These are phyloP conservation scores for Ophioderma brevispina DNA, from an alignment of 35 echinoderm and acorn worm genomes.

Conservation along the genomic window DNA sequence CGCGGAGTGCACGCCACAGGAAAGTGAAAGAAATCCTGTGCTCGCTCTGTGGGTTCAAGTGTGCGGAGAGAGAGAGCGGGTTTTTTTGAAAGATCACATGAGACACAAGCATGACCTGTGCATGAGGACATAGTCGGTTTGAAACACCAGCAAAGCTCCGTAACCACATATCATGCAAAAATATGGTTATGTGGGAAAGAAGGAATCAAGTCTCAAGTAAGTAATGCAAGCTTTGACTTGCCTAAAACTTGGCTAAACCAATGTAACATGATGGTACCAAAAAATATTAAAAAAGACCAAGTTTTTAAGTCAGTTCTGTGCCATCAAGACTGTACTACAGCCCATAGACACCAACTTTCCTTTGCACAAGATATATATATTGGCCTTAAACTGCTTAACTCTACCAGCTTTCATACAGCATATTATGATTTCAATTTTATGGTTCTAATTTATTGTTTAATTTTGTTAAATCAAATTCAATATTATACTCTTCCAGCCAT, in stretches of 20 bases:
- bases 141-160: slow-evolving; percentile 29
- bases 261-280: background rate
- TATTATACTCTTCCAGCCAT: too few species aligned
- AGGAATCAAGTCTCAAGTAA: slow-evolving; percentile 72
- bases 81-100: slow-evolving; percentile 94
- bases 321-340: too few species aligned
- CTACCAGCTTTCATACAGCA: too few species aligned
- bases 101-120: slow-evolving; percentile 76
- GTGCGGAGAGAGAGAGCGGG: slow-evolving; percentile 81
- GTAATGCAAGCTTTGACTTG: too few species aligned
- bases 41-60: slow-evolving; percentile 62
- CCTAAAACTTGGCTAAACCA: too few species aligned
- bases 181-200: slow-evolving; percentile 84
- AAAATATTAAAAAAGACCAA: background rate
- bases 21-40: slow-evolving; percentile 78
- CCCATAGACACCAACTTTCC: too few species aligned
- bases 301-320: too few species aligned
- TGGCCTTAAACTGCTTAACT: too few species aligned
- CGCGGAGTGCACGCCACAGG: slow-evolving; percentile 78
- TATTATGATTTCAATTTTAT: too few species aligned
- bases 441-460: too few species aligned
- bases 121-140: slow-evolving; percentile 15
- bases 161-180: slow-evolving; percentile 61
- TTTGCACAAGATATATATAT: too few species aligned
- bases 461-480: too few species aligned